These are phyloP conservation scores for Paralvinella palmiformis DNA, from an alignment of 1,140 invertebrate species.

Conservation along the genomic window DNA sequence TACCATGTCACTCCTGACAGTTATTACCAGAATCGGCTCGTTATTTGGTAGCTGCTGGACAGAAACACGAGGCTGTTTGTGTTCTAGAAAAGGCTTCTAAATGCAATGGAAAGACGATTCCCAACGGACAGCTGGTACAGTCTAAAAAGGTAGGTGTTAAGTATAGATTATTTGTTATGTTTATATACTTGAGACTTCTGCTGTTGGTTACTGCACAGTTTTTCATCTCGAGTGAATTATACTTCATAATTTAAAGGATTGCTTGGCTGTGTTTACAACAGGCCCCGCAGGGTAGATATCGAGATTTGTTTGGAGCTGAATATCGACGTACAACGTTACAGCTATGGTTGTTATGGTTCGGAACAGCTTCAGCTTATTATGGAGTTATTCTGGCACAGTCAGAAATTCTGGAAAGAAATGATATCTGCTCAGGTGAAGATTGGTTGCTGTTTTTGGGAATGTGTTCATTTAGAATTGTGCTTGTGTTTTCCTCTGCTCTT, in stretches of 20 bases:
- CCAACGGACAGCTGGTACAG: slow-evolving; percentile 64
- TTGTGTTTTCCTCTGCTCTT: not conserved
- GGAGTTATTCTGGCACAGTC: slow-evolving; percentile 91
- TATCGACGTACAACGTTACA: slow-evolving; percentile 38
- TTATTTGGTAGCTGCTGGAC: slow-evolving; percentile 76
- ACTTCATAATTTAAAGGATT: not conserved
- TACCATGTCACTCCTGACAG: slow-evolving; percentile 24
- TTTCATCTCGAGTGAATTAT: not conserved
- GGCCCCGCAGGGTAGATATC: slow-evolving; percentile 25
- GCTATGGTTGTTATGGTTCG: slow-evolving; percentile 64
- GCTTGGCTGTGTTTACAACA: not conserved
- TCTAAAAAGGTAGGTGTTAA: slow-evolving; percentile 12
- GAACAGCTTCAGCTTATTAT: slow-evolving; percentile 91
- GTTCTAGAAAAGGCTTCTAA: slow-evolving; percentile 74
- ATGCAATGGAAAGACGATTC: slow-evolving; percentile 81
- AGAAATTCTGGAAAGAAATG: slow-evolving; percentile 68
- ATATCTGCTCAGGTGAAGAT: slow-evolving; percentile 5
- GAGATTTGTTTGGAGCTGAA: slow-evolving; percentile 34
- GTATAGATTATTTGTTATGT: not conserved
- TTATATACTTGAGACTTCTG: not conserved
- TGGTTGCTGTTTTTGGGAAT: not conserved
- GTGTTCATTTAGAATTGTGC: not conserved
- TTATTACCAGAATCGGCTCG: slow-evolving; percentile 79
- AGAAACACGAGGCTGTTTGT: slow-evolving; percentile 73
- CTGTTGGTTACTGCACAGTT: not conserved